Evolutionary conservation across 2,113 vertebrate genomes (phyloP), one percentile per base, ranked within the genome.

Genomic region (Centropristis striata): DNA sequence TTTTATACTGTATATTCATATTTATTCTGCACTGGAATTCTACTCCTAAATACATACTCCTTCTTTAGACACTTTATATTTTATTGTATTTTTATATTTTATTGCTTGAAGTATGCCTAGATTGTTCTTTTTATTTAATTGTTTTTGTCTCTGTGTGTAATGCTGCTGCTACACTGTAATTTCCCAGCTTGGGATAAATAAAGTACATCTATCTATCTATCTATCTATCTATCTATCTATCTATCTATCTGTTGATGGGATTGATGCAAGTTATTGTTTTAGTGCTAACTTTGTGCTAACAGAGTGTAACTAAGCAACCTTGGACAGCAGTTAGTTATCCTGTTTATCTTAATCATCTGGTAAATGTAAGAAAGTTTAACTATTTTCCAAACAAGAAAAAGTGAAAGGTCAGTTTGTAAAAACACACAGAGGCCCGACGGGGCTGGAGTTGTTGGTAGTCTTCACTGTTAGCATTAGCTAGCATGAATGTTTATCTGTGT

Each of bases 381-480:
- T 44, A 6, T 50, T 44, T 25, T 36, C 28, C 59, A 64, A 54
- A 18, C 4, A 27, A 18, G 0, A 7, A 50, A 32, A 53, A 49
- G 5, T 14, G 39, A 13, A 75, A 42, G 60, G 27, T 66, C 50
- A 64, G 60, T 20, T 70, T 27, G 39, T 68, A 36, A 61, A 69
- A 86, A 71, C 63, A 78, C 42, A 84, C 4, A 9, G 41, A 67
- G 73, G 67, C 74, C 58, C 41, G 41, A n/a, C 23, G 28, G 14
- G 32, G 53, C 55, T 68, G 3, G 77, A 80, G 64, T 84, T 80
- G 80, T 55, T 67, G 10, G 44, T n/a, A n/a, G n/a, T 77, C 47
- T 28, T 39, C 16, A 39, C 76, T 58, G 76, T 76, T 93, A 93
- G 90, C 90, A 85, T 80, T 55, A 69, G 88, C 81, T 85, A 82